Evolutionary conservation across 2,888 invertebrate genomes (phyloP).

Genomic region (Pinctada fucata): DNA sequence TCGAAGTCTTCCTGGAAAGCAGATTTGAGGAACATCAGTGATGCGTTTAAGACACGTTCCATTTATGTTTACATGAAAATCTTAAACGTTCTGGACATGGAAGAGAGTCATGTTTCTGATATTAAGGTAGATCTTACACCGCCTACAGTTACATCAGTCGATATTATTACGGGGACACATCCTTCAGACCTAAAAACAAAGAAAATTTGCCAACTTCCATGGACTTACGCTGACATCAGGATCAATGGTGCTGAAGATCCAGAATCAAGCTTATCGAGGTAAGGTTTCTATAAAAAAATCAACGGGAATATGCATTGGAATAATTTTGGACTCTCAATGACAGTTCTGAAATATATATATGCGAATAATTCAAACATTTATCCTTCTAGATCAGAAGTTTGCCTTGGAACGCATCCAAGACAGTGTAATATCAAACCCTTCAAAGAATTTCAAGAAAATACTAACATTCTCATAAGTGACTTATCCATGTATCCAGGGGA

Average conservation of each 20-base stretch:
- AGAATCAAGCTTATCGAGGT: conserved; percentile 48
- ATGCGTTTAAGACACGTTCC: too few species aligned
- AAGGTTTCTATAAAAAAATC: too few species aligned
- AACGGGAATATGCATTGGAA: too few species aligned
- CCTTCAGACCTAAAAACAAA: conserved; percentile 15
- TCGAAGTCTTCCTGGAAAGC: too few species aligned
- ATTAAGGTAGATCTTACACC: conserved; percentile 44
- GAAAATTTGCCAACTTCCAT: conserved; percentile 50
- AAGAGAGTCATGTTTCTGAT: conserved; percentile 14
- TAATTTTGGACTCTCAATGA: too few species aligned
- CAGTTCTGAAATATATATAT: too few species aligned
- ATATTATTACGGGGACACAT: conserved; percentile 43
- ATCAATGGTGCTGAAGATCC: conserved; percentile 37
- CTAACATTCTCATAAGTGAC: neutral
- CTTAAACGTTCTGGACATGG: too few species aligned
- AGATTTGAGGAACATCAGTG: too few species aligned
- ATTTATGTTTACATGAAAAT: too few species aligned
- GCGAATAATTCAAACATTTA: too few species aligned
- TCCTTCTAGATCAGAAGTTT: neutral
- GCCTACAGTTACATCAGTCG: conserved; percentile 39
- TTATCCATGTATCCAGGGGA: neutral
- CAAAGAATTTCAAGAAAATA: neutral
- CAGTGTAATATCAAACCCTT: neutral
- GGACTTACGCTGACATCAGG: conserved; percentile 44
- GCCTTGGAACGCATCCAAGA: conserved; percentile 3